Percentiles rank a stretch among this genome's conserved stretches.
Conservation (phyloP, 2,113 vertebrate species). For the Oreochromis aureus region DNA sequence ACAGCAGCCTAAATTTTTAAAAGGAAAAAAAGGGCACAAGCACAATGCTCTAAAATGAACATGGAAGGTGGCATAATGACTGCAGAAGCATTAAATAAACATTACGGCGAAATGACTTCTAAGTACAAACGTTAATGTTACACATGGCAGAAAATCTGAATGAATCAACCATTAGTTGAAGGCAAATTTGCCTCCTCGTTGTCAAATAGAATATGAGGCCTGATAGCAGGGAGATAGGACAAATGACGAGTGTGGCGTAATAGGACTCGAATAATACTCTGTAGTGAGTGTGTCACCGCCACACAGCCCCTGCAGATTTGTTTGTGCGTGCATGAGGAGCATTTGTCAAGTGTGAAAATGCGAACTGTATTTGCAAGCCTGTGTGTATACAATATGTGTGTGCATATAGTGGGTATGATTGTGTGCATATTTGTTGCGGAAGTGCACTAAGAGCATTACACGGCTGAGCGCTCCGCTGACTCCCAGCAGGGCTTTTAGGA, state of each 20-base stretch:
- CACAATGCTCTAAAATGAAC: not conserved
- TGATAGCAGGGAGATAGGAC: not conserved
- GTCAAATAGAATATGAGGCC: slow-evolving; percentile 1
- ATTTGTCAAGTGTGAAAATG: not conserved
- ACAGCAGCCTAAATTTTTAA: not conserved
- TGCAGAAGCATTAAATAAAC: slow-evolving; percentile 1
- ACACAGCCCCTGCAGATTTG: not conserved
- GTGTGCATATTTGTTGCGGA: not conserved
- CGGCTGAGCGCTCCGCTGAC: slow-evolving; percentile 29
- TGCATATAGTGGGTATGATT: not conserved
- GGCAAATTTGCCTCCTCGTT: slow-evolving; percentile 1
- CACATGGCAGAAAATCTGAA: not conserved
- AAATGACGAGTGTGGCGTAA: not conserved
- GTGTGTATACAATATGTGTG: not conserved
- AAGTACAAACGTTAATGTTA: not conserved
- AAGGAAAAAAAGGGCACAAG: not conserved
- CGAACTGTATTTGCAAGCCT: not conserved
- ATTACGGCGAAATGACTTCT: not conserved
- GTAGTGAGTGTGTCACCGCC: not conserved
- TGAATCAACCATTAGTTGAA: slow-evolving; percentile 5
- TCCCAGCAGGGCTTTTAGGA: slow-evolving; percentile 58
- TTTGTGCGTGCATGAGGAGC: not conserved
- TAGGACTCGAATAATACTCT: not conserved
- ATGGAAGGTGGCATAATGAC: not conserved
- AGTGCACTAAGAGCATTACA: slow-evolving; percentile 45